Evolutionary conservation across 2,113 vertebrate species (phyloP).

Genomic region (Cyanoderma ruficeps): DNA sequence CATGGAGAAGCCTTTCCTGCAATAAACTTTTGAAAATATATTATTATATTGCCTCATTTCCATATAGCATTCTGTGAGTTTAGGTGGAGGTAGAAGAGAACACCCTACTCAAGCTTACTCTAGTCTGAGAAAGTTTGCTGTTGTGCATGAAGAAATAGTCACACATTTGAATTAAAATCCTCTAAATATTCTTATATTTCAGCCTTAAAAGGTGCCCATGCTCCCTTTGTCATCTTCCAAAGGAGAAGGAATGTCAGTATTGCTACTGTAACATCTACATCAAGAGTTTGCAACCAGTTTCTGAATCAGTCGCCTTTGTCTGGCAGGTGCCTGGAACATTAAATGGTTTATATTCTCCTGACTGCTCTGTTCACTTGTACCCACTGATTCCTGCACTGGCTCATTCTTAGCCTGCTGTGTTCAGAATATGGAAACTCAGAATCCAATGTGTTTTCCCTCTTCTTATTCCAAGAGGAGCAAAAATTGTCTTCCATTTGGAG

Average conservation of each 20-base stretch:
- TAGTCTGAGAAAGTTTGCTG: background rate
- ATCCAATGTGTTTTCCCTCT: background rate
- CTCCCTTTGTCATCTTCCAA: background rate
- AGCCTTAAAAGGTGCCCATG: background rate
- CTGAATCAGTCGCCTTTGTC: background rate
- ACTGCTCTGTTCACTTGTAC: background rate
- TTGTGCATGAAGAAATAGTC: background rate
- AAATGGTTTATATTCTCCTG: background rate
- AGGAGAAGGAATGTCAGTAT: background rate
- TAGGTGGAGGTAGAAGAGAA: background rate
- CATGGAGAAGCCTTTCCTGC: background rate
- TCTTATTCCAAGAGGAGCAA: background rate
- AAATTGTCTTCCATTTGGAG: background rate
- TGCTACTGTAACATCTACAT: background rate
- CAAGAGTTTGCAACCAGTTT: background rate
- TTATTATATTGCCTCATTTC: background rate
- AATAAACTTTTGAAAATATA: background rate
- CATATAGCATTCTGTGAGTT: background rate
- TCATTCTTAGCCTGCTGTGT: background rate
- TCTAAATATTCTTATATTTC: background rate
- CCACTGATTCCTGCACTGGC: background rate
- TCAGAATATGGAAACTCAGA: background rate
- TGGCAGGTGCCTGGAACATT: background rate
- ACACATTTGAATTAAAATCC: background rate
- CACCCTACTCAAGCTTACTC: background rate